Evolutionary conservation across 2,797 vertebrate species (phyloP).

Genomic region (Xenentodon cancila): DNA sequence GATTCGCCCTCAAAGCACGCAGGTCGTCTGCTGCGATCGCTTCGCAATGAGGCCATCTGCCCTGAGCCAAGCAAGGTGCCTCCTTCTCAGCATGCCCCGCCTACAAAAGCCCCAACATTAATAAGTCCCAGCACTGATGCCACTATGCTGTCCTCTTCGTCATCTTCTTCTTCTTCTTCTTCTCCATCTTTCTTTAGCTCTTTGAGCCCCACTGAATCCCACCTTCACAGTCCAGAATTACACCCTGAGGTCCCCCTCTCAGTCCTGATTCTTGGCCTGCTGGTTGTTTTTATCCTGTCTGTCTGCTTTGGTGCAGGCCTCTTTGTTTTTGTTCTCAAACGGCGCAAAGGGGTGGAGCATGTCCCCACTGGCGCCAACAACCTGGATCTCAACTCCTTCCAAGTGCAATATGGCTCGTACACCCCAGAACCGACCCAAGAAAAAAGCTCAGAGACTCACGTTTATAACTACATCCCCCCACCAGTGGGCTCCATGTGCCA

Average conservation of each 20-base stretch:
- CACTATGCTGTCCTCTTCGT: slow-evolving; percentile 30
- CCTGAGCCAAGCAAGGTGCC: slow-evolving; percentile 85
- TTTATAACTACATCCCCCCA: slow-evolving; percentile 96
- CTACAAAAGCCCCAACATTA: slow-evolving; percentile 82
- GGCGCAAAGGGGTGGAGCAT: slow-evolving; percentile 90
- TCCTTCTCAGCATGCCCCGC: slow-evolving; percentile 66
- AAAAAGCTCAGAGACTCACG: slow-evolving; percentile 89
- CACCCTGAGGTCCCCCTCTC: slow-evolving; percentile 95
- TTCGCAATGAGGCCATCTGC: slow-evolving; percentile 94
- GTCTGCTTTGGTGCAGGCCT: slow-evolving; percentile 97
- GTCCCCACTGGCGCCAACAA: slow-evolving; percentile 88
- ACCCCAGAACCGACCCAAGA: slow-evolving; percentile 84
- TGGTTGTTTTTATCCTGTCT: slow-evolving; percentile 96
- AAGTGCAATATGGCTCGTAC: slow-evolving; percentile 95
- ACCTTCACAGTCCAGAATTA: slow-evolving; percentile 78
- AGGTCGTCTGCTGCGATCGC: slow-evolving; percentile 91
- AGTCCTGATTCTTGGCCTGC: slow-evolving; percentile 94
- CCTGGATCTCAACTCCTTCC: slow-evolving; percentile 93
- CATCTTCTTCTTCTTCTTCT: slow-evolving; percentile 49
- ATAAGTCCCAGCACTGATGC: slow-evolving; percentile 85
- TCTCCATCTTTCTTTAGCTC: slow-evolving; percentile 63
- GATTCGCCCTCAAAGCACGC: slow-evolving; percentile 94
- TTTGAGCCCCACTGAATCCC: slow-evolving; percentile 83
- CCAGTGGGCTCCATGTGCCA: slow-evolving; percentile 97
- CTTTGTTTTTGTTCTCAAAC: slow-evolving; percentile 96